Evolutionary conservation across 2,888 invertebrate genomes (phyloP).

Genomic region (Aquatica leii): DNA sequence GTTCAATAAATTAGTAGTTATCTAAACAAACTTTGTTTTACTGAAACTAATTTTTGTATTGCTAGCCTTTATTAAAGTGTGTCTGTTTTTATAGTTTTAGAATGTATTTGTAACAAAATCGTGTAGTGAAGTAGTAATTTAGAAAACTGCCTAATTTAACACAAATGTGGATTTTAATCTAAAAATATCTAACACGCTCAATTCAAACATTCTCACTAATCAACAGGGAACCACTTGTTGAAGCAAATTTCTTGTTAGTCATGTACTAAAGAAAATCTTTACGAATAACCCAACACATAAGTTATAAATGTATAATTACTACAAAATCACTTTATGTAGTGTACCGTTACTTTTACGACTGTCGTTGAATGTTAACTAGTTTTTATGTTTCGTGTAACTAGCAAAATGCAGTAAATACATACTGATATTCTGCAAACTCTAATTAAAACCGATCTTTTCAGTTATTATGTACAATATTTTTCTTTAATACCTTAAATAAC

Average conservation of each 20-base stretch:
- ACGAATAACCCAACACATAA: constrained; percentile 23
- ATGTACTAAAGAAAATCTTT: constrained; percentile 40
- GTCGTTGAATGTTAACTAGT: constrained; percentile 14
- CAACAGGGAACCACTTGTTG: constrained; percentile 55
- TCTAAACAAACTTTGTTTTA: no score
- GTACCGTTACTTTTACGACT: constrained; percentile 24
- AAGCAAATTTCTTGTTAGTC: constrained; percentile 47
- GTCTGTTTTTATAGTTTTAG: no score
- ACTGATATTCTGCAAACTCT: neutral
- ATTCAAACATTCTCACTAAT: constrained; percentile 45
- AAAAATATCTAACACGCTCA: constrained; percentile 13
- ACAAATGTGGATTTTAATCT: no score
- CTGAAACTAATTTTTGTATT: no score
- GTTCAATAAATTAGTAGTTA: no score
- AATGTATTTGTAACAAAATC: no score
- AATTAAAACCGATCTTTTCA: constrained; percentile 2
- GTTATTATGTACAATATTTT: neutral
- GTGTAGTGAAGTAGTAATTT: no score
- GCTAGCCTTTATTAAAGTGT: no score
- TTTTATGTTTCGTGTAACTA: constrained; percentile 13
- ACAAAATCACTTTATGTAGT: constrained; percentile 35
- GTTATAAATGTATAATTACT: constrained; percentile 46
- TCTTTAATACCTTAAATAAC: constrained; percentile 4
- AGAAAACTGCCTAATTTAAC: no score
- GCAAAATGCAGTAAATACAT: neutral